A percentile compares a stretch with the other conserved stretches of the same genome.
Evolutionary conservation across 2,797 vertebrate species (phyloP).

Genomic region (Chromis chromis): DNA sequence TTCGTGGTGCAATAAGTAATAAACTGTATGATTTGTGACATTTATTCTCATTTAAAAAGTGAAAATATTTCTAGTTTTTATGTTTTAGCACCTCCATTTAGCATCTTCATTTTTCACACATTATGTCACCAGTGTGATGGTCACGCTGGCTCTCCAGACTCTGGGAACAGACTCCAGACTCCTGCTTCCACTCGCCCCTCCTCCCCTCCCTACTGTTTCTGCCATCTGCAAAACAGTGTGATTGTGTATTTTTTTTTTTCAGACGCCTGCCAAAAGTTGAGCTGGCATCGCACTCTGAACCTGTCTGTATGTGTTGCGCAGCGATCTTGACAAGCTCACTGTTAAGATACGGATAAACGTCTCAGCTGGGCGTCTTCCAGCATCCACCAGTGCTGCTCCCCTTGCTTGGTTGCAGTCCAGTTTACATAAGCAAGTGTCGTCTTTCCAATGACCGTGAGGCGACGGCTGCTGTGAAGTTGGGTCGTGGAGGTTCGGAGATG

Average conservation of each 20-base stretch:
- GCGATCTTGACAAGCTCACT: slow-evolving; percentile 21
- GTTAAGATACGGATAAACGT: slow-evolving; percentile 40
- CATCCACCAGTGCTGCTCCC: slow-evolving; percentile 23
- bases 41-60: neutral
- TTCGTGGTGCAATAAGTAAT: no score
- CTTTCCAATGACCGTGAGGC: slow-evolving; percentile 66
- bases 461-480: slow-evolving; percentile 23
- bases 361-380: slow-evolving; percentile 42
- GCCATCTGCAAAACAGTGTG: slow-evolving; percentile 23
- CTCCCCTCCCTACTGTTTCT: neutral
- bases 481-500: slow-evolving; percentile 38
- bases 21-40: neutral
- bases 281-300: neutral
- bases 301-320: slow-evolving; percentile 8
- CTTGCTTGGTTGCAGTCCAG: slow-evolving; percentile 35
- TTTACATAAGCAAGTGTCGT: slow-evolving; percentile 68
- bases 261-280: slow-evolving; percentile 13
- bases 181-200: neutral
- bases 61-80: neutral
- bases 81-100: neutral
- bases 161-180: neutral
- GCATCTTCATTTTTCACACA: neutral
- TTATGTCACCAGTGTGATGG: neutral
- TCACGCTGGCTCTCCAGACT: neutral
- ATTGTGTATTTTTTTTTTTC: slow-evolving; percentile 11